Evolutionary conservation across 2,888 invertebrate species (phyloP), one percentile per base, ranked within the genome.

Genomic region (Miltochrista miniata): DNA sequence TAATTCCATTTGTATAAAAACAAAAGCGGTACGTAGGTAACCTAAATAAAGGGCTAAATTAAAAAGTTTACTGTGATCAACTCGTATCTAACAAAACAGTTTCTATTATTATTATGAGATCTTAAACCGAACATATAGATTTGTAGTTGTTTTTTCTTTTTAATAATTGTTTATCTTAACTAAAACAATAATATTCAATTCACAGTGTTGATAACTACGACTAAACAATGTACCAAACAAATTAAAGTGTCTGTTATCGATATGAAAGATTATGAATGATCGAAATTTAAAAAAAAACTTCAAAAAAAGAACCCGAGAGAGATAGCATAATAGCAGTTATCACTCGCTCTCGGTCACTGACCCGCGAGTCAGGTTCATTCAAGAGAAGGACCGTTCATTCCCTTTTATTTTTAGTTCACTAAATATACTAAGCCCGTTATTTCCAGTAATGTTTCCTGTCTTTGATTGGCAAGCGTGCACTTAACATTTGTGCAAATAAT

Each of bases 291-390:
- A 51, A 56, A 55, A 56, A 62, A 59, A 55, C 54, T 55, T 56
- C 60, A 64, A 66, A 24, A 64, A 55, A 35, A n/a, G n/a, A n/a
- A 56, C 50, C 51, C 49, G 34, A 49, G 45, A 44, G 41, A 61
- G 60, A 72, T 68, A 71, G 74, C 68, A 74, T 59, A 57, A 66
- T 11, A 31, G 31, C 64, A 66, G 79, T 81, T 79, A 86, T 81
- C 81, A 72, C 67, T 66, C 59, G 56, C 54, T 64, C 57, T 59
- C 68, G 88, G 87, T 84, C 79, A 71, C 72, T 79, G 83, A 74
- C 89, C 68, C 50, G n/a, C n/a, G 56, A 76, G 71, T 81, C 88
- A 90, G 90, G 90, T 90, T 90, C 90, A 90, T 90, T 90, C 90
- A 90, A 89, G 90, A 82, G 81, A 74, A 78, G 80, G 74, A 74